Conservation (phyloP, 2,113 vertebrate genomes). For the Cyanoliseus patagonus region DNA sequence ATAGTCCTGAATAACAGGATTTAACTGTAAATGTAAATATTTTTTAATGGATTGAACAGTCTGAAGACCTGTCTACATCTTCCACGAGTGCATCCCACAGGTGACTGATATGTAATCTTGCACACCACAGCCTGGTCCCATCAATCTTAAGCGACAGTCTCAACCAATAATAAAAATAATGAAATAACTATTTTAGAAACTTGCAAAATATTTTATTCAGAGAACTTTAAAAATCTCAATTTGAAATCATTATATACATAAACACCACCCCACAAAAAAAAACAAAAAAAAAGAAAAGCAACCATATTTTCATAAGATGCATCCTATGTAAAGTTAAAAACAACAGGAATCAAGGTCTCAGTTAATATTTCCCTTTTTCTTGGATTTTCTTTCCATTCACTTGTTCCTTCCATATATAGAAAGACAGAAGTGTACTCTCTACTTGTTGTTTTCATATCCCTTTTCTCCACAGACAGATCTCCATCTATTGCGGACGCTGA, state of each 20-base stretch:
- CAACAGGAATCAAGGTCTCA: background rate
- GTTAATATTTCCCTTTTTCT: background rate
- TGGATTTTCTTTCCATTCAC: background rate
- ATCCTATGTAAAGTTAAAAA: background rate
- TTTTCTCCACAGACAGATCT: background rate
- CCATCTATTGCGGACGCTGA: background rate
- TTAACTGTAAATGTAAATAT: background rate
- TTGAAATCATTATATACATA: background rate
- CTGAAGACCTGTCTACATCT: background rate
- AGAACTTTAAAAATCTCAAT: background rate
- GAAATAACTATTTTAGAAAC: background rate
- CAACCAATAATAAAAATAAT: background rate
- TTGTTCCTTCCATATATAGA: background rate
- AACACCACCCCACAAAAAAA: background rate
- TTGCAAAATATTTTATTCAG: background rate
- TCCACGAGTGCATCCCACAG: too few relatives aligned
- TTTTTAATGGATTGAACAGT: background rate
- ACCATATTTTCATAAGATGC: background rate
- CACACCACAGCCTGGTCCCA: background rate
- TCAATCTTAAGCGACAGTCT: background rate
- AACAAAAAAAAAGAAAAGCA: rapidly evolving
- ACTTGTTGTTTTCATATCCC: background rate
- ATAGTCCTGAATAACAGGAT: background rate
- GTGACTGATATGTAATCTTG: background rate
- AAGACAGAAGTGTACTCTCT: background rate